phyloP scores from a whole-genome alignment of 2,797 vertebrate species.

The Typhlichthys eigenmanni region DNA sequence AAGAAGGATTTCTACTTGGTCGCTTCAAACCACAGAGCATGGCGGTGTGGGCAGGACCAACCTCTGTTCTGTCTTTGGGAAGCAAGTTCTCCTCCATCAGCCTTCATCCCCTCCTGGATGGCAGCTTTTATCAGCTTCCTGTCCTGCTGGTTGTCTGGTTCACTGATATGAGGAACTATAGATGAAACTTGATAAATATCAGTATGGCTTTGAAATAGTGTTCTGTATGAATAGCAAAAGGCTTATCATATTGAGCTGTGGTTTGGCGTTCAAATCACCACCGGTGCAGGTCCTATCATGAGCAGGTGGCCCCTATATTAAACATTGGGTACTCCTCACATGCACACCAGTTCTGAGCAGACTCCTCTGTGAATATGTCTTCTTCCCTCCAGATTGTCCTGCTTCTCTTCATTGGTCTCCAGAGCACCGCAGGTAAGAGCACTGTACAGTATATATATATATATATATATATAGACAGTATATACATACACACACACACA shows the following conservation, averaged over 20 bases:
- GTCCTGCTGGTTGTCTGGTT: conserved; percentile 24
- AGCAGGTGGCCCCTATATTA: conserved; percentile 14
- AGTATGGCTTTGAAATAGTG: conserved; percentile 5
- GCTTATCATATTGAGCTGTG: conserved; percentile 23
- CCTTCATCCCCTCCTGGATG: conserved; percentile 47
- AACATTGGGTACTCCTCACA: conserved; percentile 28
- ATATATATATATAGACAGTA: too few species aligned
- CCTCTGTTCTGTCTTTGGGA: conserved; percentile 71
- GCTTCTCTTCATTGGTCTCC: conserved; percentile 47
- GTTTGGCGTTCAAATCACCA: background rate
- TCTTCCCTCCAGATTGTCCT: conserved; percentile 30
- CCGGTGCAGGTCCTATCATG: conserved; percentile 17
- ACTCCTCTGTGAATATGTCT: conserved; percentile 43
- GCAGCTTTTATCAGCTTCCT: conserved; percentile 46
- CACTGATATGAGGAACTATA: conserved; percentile 38
- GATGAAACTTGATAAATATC: conserved; percentile 27
- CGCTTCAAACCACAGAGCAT: too few species aligned
- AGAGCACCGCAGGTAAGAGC: conserved; percentile 49
- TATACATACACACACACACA: too few species aligned
- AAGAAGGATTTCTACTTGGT: too few species aligned
- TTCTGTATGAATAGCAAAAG: conserved; percentile 10
- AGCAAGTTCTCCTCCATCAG: conserved; percentile 52
- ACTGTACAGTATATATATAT: too few species aligned
- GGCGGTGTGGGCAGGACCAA: conserved; percentile 26
- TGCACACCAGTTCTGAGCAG: conserved; percentile 15